Evolutionary conservation across 2,113 vertebrate genomes (phyloP).

Genomic region (Bubo scandiacus): DNA sequence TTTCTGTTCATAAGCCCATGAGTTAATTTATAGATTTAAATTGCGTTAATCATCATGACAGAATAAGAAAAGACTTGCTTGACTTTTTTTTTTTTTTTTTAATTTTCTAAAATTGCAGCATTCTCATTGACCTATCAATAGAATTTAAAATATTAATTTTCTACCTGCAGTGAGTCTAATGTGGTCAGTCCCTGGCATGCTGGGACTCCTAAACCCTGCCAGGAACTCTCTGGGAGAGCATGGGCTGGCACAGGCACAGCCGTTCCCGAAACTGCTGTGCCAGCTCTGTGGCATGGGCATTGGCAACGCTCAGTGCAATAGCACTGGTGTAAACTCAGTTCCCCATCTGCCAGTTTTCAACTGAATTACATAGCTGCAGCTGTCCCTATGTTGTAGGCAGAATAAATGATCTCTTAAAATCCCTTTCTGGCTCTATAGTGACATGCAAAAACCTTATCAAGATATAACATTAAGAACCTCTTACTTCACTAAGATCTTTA

Average conservation of each 20-base stretch:
- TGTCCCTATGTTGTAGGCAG: background rate
- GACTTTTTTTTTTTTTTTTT: background rate
- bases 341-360: background rate
- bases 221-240: background rate
- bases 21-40: background rate
- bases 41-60: background rate
- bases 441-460: accelerated
- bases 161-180: background rate
- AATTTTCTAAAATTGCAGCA: background rate
- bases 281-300: background rate
- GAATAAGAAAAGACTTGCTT: background rate
- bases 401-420: background rate
- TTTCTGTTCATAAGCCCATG: background rate
- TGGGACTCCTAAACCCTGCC: background rate
- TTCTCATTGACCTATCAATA: background rate
- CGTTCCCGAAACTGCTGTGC: accelerated
- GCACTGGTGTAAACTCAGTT: background rate
- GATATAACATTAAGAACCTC: background rate
- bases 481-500: background rate
- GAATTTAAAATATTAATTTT: background rate
- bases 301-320: background rate
- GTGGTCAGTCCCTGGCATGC: background rate
- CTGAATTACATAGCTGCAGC: background rate
- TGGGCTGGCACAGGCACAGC: background rate
- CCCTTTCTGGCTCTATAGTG: background rate